Conservation (phyloP, 2,888 invertebrate genomes). For the Ochropleura leucogaster region DNA sequence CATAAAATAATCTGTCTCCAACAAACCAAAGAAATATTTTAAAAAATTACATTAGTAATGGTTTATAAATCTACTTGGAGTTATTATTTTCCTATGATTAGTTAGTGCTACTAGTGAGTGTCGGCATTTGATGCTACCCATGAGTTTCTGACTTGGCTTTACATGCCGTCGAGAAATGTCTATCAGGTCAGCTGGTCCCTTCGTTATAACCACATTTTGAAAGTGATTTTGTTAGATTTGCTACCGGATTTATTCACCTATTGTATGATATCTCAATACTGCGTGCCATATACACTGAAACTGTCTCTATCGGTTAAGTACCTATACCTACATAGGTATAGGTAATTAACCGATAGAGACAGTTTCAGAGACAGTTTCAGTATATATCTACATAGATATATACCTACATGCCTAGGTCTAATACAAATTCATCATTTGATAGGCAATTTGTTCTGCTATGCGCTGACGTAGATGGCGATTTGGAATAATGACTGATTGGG, state of each 20-base stretch:
- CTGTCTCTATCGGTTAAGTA: neutral
- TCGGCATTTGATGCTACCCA: too few species aligned
- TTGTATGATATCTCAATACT: neutral
- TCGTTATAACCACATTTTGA: neutral
- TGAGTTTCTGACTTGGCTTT: too few species aligned
- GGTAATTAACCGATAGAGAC: too few species aligned
- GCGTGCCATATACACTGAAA: neutral
- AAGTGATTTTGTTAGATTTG: neutral
- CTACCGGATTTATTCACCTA: neutral
- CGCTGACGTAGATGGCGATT: neutral
- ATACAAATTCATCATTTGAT: neutral
- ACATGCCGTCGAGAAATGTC: neutral
- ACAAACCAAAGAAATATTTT: too few species aligned
- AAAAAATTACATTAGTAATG: too few species aligned
- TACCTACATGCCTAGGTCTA: neutral
- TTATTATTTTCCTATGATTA: too few species aligned
- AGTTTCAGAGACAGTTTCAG: too few species aligned
- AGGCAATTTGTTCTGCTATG: neutral
- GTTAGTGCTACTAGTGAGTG: too few species aligned
- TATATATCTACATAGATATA: neutral
- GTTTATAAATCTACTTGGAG: too few species aligned
- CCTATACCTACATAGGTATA: too few species aligned
- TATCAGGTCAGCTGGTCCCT: neutral
- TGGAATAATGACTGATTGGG: neutral
- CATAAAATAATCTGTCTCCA: too few species aligned